Percentiles rank a stretch among this genome's conserved stretches.
Evolutionary conservation across 2,113 vertebrate genomes (phyloP).

Genomic region (Asarcornis scutulata): DNA sequence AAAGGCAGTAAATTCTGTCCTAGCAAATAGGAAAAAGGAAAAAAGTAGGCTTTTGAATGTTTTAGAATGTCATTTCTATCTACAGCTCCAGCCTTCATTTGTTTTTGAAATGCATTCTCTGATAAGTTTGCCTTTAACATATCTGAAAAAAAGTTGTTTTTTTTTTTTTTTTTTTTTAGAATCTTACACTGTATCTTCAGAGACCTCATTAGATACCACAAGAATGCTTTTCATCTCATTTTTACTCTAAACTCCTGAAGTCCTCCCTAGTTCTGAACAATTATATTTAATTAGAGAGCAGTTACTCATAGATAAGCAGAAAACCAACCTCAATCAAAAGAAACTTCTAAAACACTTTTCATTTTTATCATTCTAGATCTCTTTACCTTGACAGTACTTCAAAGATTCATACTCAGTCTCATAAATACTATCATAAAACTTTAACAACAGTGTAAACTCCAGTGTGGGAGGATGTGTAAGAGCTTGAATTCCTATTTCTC

Average conservation of each 20-base stretch:
- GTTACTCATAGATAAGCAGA: background rate
- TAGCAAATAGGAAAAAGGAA: background rate
- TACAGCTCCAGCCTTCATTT: conserved; percentile 1
- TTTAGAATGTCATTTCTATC: conserved; percentile 2
- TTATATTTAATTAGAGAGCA: conserved; percentile 10
- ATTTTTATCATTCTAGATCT: conserved; percentile 50
- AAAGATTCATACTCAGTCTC: background rate
- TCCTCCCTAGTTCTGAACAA: background rate
- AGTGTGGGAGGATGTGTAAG: background rate
- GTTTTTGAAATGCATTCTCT: conserved; percentile 11
- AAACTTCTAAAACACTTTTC: conserved; percentile 14
- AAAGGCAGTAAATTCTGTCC: background rate
- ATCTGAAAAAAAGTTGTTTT: background rate
- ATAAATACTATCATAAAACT: background rate
- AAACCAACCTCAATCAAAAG: conserved; percentile 1
- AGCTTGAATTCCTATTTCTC: background rate
- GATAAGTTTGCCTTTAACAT: conserved; percentile 18
- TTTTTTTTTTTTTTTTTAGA: conserved; percentile 14
- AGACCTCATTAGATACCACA: conserved; percentile 32
- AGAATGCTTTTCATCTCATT: conserved; percentile 59
- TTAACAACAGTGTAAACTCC: conserved; percentile 4
- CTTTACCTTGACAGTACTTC: conserved; percentile 1
- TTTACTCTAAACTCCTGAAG: background rate
- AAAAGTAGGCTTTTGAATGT: background rate
- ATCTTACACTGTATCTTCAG: conserved; percentile 21